A percentile compares a stretch with the other conserved stretches of the same genome.
phyloP scores from a whole-genome alignment of 2,888 invertebrate species.

The Machimus rusticus region DNA sequence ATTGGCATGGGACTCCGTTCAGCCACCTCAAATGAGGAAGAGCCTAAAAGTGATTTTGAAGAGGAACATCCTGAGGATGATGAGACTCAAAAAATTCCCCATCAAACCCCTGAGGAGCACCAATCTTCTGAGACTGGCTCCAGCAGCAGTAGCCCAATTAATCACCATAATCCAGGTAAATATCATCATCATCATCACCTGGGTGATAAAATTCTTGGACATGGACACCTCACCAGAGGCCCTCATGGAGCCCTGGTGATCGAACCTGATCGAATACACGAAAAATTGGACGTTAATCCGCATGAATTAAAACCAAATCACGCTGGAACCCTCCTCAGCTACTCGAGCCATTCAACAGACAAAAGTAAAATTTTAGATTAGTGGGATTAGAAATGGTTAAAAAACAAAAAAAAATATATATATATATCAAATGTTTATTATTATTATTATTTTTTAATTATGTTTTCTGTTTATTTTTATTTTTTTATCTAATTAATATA shows the following conservation, averaged over 20 bases:
- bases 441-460: background rate
- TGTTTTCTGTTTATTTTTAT: background rate
- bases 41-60: background rate
- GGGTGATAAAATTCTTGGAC: slow-evolving; percentile 58
- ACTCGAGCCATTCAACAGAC: slow-evolving; percentile 57
- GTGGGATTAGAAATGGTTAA: background rate
- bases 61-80: background rate
- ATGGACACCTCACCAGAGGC: slow-evolving; percentile 64
- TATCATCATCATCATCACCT: slow-evolving; percentile 57
- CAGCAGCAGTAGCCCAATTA: background rate
- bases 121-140: slow-evolving; percentile 35
- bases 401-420: background rate
- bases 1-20: slow-evolving; percentile 54
- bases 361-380: slow-evolving; percentile 11
- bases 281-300: slow-evolving; percentile 68
- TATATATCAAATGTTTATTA: background rate
- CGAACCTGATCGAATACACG: slow-evolving; percentile 61
- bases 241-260: slow-evolving; percentile 68
- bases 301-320: slow-evolving; percentile 69
- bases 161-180: slow-evolving; percentile 48
- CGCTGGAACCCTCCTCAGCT: slow-evolving; percentile 68
- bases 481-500: slow-evolving; percentile 26
- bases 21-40: background rate
- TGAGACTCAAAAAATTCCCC: background rate
- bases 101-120: slow-evolving; percentile 47